Percentiles rank a stretch among this genome's conserved stretches.
Evolutionary conservation across 1,140 invertebrate species (phyloP).

Genomic region (Spodoptera frugiperda): DNA sequence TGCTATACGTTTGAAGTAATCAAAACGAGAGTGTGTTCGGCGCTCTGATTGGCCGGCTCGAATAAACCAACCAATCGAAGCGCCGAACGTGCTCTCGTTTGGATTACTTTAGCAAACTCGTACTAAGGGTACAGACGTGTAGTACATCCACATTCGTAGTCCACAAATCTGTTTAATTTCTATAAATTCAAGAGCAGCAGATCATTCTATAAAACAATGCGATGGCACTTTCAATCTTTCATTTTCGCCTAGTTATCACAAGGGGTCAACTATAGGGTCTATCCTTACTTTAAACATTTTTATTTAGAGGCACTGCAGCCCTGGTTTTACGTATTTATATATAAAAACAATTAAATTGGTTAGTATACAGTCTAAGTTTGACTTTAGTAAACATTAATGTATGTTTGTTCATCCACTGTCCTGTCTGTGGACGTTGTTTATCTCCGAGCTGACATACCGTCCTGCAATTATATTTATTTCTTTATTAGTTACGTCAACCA

Average conservation of each 20-base stretch:
- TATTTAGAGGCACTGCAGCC: constrained; percentile 34
- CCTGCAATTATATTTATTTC: constrained; percentile 58
- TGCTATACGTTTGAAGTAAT: too few species aligned
- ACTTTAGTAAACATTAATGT: constrained; percentile 25
- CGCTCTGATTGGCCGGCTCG: too few species aligned
- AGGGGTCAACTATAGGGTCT: constrained; percentile 39
- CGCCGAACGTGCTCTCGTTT: too few species aligned
- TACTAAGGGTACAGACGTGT: too few species aligned
- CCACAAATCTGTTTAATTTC: constrained; percentile 13
- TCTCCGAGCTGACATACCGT: constrained; percentile 62
- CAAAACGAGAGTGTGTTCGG: too few species aligned
- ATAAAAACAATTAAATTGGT: constrained; percentile 37
- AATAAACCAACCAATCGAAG: too few species aligned
- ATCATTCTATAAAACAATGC: constrained; percentile 37
- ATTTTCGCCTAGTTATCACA: constrained; percentile 60
- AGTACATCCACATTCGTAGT: constrained; percentile 22
- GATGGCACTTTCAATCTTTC: constrained; percentile 62
- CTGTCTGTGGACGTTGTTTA: constrained; percentile 51
- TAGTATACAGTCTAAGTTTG: constrained; percentile 34
- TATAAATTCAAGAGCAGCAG: constrained; percentile 24
- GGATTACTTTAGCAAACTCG: too few species aligned
- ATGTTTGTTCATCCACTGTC: constrained; percentile 49
- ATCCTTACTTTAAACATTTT: constrained; percentile 40
- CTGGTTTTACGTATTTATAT: constrained; percentile 27
- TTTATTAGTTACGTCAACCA: constrained; percentile 14